Evolutionary conservation across 2,888 invertebrate genomes (phyloP).

Genomic region (Trachelus iudaicus): DNA sequence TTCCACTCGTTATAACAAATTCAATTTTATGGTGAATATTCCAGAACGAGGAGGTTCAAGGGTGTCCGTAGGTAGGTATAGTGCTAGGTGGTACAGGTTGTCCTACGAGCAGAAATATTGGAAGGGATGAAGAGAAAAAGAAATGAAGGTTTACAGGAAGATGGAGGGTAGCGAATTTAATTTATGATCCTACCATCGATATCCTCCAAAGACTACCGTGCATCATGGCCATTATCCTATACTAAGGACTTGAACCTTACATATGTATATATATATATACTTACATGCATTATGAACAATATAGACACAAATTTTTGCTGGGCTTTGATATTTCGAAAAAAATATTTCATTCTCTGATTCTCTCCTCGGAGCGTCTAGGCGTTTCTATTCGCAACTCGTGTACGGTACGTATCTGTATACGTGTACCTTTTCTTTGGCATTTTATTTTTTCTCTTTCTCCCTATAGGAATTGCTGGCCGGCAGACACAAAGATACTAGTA

Average conservation of each 20-base stretch:
- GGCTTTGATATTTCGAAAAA: not conserved
- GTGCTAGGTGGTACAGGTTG: not conserved
- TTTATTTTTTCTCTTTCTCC: not conserved
- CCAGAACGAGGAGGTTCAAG: constrained; percentile 39
- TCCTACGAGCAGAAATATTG: not conserved
- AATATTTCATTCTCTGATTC: not conserved
- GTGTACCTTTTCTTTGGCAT: not conserved
- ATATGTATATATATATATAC: not conserved
- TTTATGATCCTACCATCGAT: constrained; percentile 44
- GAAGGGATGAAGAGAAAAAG: not conserved
- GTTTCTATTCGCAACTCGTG: not conserved
- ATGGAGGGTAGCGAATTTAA: constrained; percentile 44
- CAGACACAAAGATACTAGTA: not conserved
- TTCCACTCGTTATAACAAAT: constrained; percentile 56
- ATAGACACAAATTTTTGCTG: no score
- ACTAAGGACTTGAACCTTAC: not conserved
- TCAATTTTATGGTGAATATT: constrained; percentile 62
- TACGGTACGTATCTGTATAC: not conserved
- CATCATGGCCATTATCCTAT: not conserved
- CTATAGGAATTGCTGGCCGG: not conserved
- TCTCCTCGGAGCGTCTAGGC: not conserved
- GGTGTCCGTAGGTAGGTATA: not conserved
- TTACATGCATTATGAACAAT: constrained; percentile 13
- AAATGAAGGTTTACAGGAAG: not conserved
- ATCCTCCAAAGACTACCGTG: not conserved